Base-by-base conservation (phyloP, 2,797 vertebrate species). In the Strix occidentalis region DNA sequence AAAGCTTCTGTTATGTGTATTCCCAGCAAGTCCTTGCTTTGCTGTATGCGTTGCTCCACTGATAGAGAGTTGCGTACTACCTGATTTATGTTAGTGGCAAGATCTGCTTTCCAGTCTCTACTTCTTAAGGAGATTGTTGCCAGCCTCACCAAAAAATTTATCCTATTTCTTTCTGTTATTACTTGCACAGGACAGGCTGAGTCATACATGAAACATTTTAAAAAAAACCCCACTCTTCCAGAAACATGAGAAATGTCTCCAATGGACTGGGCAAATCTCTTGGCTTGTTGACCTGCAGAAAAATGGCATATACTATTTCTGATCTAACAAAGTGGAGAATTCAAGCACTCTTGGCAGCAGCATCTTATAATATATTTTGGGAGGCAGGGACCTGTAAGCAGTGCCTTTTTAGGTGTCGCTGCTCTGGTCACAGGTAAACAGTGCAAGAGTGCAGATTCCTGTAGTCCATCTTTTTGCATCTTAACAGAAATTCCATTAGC, bases 21-120 rank as follows among this genome's bases (percentile, higher is more conserved):
- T 33, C 35, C 31, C 46, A 21, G 11, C 24, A 65, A 68, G 18
- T 28, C 26, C 19, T 85, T 83, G 45, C n/a, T 85, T 65, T 89
- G 64, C 65, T 78, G 14, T 61, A 16, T 15, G 9, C 0, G 0
- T 41, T 64, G 17, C 23, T 72, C n/a, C 43, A 9, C 13, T 76
- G 46, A 6, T 5, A 54, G 18, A 82, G 17, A n/a, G 33, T 35
- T 72, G 5, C 3, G 1, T 63, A 4, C 20, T 77, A 26, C 37
- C 33, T 13, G 4, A 4, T 74, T 61, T 72, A n/a, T 0, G 2
- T 51, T 63, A 76, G 43, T 23, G 37, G 25, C 25, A 70, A 43
- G 45, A 66, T 90, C 51, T 94, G 63, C 14, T 66, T 83, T 76
- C 35, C 15, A 37, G 12, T 61, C 21, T 12, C 29, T 66, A 5